Conservation (phyloP, 2,113 vertebrate genomes). For the Upupa epops region DNA sequence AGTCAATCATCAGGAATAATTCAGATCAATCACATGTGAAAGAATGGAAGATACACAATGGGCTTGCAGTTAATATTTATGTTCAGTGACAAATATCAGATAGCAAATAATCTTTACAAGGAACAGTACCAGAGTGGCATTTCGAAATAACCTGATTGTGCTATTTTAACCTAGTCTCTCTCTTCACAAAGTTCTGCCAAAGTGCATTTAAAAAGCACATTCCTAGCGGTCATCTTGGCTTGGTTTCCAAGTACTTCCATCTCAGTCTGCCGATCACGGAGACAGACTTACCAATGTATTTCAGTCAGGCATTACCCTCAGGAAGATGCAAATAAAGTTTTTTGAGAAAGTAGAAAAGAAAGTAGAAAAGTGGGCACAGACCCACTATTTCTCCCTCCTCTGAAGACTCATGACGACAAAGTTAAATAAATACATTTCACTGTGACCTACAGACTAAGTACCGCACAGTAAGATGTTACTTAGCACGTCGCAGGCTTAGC, state of each 20-base stretch:
- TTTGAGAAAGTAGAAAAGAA: neutral
- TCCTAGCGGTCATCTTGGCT: neutral
- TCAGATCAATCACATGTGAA: neutral
- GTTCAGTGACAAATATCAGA: neutral
- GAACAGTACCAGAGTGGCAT: neutral
- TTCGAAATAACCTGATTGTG: neutral
- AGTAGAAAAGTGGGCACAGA: neutral
- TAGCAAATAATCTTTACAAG: neutral
- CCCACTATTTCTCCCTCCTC: neutral
- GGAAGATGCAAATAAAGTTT: neutral
- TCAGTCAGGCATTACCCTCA: neutral
- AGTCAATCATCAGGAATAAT: neutral
- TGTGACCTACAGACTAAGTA: neutral
- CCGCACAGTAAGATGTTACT: neutral
- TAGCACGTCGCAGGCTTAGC: neutral
- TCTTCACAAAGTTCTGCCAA: neutral
- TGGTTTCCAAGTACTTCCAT: neutral
- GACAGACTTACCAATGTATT: neutral
- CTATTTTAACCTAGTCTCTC: neutral
- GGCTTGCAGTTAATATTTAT: neutral
- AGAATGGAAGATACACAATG: neutral
- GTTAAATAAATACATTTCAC: neutral
- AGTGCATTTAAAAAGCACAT: rapidly evolving
- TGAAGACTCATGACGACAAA: neutral
- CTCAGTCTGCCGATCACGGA: neutral